Evolutionary conservation across 2,888 invertebrate species (phyloP).

Genomic region (Argynnis bischoffii): DNA sequence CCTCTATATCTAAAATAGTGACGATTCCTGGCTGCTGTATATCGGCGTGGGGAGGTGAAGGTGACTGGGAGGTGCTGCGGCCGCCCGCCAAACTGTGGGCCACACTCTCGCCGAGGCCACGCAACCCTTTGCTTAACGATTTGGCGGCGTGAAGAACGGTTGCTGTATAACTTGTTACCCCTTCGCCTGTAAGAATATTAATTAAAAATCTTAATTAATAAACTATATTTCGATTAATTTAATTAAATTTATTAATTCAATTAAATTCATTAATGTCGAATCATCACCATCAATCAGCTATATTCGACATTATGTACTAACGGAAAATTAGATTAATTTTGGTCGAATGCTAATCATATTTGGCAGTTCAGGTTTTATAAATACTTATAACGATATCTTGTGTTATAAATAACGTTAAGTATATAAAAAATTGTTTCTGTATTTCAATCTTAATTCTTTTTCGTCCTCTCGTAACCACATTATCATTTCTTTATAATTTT

Average conservation of each 20-base stretch:
- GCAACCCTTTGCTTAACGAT: constrained; percentile 93
- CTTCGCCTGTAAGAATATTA: constrained; percentile 80
- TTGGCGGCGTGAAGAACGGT: constrained; percentile 97
- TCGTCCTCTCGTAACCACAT: too few relatives aligned
- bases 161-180: constrained; percentile 94
- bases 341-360: background rate
- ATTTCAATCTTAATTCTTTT: too few relatives aligned
- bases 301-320: background rate
- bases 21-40: constrained; percentile 93
- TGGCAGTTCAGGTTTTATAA: too few relatives aligned
- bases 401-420: too few relatives aligned
- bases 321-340: background rate
- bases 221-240: too few relatives aligned
- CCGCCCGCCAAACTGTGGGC: constrained; percentile 93
- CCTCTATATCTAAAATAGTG: constrained; percentile 93
- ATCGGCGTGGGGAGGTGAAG: constrained; percentile 78
- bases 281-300: too few relatives aligned
- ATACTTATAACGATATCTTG: too few relatives aligned
- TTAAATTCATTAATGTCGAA: too few relatives aligned
- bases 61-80: constrained; percentile 75
- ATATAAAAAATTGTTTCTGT: too few relatives aligned
- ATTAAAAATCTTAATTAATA: background rate
- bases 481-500: too few relatives aligned
- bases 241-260: too few relatives aligned
- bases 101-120: constrained; percentile 95